Conservation (phyloP, 1,140 invertebrate species). For the Drosophila fuyamai region DNA sequence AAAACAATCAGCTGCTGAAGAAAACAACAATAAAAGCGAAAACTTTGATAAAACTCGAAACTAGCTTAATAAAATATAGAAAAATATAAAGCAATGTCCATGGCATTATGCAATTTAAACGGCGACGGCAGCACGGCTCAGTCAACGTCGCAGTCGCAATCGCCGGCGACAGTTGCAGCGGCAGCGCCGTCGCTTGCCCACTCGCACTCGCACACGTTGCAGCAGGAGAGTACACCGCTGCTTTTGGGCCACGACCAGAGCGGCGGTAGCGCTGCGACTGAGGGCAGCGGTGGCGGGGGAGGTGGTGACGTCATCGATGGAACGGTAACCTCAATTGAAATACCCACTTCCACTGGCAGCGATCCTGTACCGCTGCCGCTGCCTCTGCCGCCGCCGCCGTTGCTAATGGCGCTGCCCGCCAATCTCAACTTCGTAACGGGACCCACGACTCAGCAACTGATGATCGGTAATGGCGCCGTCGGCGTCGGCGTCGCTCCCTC, state of each 20-base stretch:
- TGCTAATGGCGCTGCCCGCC: conserved; percentile 62
- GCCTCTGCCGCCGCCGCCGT: conserved; percentile 22
- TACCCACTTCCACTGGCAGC: conserved; percentile 9
- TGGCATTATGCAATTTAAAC: conserved; percentile 70
- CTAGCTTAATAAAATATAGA: conserved; percentile 3
- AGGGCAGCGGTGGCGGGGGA: conserved; percentile 6
- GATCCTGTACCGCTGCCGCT: conserved; percentile 5
- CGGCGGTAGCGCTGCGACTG: conserved; percentile 15
- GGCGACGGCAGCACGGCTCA: conserved; percentile 58
- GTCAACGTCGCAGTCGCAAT: conserved; percentile 26
- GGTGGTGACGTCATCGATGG: conserved; percentile 7
- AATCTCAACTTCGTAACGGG: conserved; percentile 65
- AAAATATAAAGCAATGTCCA: conserved; percentile 53
- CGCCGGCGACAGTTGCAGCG: neutral
- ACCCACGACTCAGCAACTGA: conserved; percentile 42
- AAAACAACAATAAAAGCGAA: neutral
- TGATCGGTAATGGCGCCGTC: conserved; percentile 28
- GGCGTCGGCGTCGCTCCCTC: conserved; percentile 62
- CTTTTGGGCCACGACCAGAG: conserved; percentile 61
- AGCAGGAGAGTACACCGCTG: conserved; percentile 62
- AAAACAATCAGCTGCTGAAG: conserved; percentile 6
- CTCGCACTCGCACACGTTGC: conserved; percentile 27
- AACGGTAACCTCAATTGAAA: conserved; percentile 37
- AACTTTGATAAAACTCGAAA: conserved; percentile 2
- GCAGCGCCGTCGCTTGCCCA: conserved; percentile 6